phyloP scores from a whole-genome alignment of 2,797 vertebrate species.

The Tenualosa thibaudeaui region DNA sequence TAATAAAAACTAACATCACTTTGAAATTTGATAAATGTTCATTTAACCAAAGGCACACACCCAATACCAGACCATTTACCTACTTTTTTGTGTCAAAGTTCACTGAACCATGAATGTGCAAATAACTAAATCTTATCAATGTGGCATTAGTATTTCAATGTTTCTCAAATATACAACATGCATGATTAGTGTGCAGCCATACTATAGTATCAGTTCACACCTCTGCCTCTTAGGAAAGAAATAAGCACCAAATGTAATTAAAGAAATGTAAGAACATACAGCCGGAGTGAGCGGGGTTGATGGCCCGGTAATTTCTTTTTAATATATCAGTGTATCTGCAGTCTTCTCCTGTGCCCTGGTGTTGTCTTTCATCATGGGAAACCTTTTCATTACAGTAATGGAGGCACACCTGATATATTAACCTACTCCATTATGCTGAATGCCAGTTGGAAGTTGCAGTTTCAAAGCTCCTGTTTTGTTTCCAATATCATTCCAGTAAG shows the following conservation, averaged over 20 bases:
- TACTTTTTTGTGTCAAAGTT: constrained; percentile 6
- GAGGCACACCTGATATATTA: constrained; percentile 33
- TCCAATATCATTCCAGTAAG: not conserved
- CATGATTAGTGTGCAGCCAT: constrained; percentile 47
- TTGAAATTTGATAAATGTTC: constrained; percentile 67
- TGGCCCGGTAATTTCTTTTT: constrained; percentile 43
- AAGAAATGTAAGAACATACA: constrained; percentile 59
- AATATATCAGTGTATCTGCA: constrained; percentile 40
- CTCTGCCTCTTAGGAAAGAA: constrained; percentile 49
- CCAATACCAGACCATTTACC: constrained; percentile 55
- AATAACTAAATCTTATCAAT: not conserved
- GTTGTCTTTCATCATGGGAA: constrained; percentile 45
- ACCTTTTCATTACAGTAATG: constrained; percentile 47
- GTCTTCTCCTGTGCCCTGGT: constrained; percentile 29
- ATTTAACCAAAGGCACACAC: constrained; percentile 61
- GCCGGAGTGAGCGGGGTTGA: constrained; percentile 43
- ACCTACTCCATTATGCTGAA: constrained; percentile 27
- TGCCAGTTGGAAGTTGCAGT: not conserved
- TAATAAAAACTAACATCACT: constrained; percentile 72
- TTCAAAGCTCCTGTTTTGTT: not conserved
- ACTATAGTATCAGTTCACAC: constrained; percentile 60
- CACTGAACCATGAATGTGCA: not conserved
- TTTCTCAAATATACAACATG: not conserved
- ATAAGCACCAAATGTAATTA: constrained; percentile 68
- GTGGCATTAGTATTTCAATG: constrained; percentile 42